Conservation (phyloP, 2,888 invertebrate species). For the Agriopis leucophaearia region DNA sequence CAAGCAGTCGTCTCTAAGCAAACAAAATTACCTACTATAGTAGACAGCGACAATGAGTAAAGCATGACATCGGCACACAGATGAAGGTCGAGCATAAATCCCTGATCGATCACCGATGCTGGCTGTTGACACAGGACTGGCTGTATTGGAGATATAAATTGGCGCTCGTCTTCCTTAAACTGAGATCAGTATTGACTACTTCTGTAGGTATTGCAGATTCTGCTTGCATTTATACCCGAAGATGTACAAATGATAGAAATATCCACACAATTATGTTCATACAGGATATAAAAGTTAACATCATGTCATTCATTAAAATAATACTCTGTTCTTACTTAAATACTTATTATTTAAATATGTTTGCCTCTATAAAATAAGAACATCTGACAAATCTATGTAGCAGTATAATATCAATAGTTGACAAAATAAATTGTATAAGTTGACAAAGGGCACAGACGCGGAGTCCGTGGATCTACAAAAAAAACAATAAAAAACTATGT, state of each 20-base stretch:
- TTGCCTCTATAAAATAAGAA: too few relatives aligned
- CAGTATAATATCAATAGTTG: too few relatives aligned
- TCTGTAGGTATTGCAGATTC: neutral
- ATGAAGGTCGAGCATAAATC: conserved; percentile 9
- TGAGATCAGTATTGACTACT: neutral
- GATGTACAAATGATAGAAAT: neutral
- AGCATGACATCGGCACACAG: conserved; percentile 6
- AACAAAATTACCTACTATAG: conserved; percentile 8
- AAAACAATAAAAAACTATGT: too few relatives aligned
- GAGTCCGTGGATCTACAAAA: too few relatives aligned
- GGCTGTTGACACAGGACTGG: conserved; percentile 14
- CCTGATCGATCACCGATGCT: conserved; percentile 12
- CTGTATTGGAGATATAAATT: neutral
- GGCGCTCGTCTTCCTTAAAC: neutral
- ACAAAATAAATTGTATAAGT: too few relatives aligned
- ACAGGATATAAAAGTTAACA: too few relatives aligned
- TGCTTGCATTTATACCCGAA: neutral
- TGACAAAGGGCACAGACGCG: too few relatives aligned
- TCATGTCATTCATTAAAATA: too few relatives aligned
- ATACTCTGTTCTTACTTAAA: too few relatives aligned
- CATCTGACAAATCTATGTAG: too few relatives aligned
- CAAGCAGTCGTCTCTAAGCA: neutral
- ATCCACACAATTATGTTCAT: too few relatives aligned
- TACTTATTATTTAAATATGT: too few relatives aligned
- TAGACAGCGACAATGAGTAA: conserved; percentile 1